phyloP scores from a whole-genome alignment of 2,797 vertebrate genomes.

The Dicrostonyx torquatus region DNA sequence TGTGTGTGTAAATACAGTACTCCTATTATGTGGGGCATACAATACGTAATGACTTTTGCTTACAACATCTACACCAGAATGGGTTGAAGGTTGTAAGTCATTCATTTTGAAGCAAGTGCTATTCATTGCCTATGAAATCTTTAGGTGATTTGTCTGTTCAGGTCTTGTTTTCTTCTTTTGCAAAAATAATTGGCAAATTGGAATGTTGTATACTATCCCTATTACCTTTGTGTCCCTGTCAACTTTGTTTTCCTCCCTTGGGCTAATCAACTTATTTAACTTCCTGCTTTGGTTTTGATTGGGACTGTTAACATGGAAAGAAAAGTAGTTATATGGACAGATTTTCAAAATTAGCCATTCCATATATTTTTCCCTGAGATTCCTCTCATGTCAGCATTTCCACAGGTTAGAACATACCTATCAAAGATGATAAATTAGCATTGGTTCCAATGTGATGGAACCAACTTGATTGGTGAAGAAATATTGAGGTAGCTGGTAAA shows the following conservation, averaged over 20 bases:
- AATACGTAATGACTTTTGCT: not conserved
- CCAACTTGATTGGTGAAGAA: not conserved
- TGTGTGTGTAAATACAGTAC: not conserved
- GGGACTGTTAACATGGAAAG: not conserved
- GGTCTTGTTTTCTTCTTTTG: not conserved
- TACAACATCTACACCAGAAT: not conserved
- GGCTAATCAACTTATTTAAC: not conserved
- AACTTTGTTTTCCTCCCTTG: not conserved
- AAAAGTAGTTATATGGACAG: not conserved
- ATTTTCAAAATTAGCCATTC: not conserved
- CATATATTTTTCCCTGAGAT: not conserved
- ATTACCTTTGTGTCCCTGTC: not conserved
- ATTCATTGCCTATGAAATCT: not conserved
- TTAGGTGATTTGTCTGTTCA: not conserved
- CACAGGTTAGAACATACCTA: not conserved
- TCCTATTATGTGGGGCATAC: not conserved
- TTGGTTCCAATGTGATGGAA: not conserved
- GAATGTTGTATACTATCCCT: constrained; percentile 13
- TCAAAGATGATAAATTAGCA: not conserved
- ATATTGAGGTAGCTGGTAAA: not conserved
- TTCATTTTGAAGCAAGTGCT: not conserved
- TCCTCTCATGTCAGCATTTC: not conserved
- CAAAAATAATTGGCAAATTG: not conserved
- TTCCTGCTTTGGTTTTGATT: not conserved
- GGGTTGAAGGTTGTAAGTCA: not conserved